These are phyloP conservation scores for Eonycteris spelaea DNA, from an alignment of 2,113 vertebrate genomes.

Conservation along the genomic window DNA sequence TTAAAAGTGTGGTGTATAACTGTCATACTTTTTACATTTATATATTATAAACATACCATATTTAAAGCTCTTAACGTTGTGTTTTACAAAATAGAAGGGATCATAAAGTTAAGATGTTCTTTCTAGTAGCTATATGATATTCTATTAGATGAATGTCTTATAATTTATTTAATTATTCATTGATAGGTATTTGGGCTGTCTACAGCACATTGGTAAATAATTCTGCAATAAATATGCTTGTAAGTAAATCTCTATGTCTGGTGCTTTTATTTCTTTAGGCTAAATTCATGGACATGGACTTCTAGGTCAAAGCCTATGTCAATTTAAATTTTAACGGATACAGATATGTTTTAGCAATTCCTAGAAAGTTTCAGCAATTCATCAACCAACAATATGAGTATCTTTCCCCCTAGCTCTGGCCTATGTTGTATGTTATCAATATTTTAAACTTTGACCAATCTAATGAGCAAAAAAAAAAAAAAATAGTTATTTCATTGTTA, in stretches of 20 bases:
- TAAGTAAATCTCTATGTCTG: background rate
- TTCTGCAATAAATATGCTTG: background rate
- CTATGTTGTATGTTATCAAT: background rate
- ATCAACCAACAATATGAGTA: background rate
- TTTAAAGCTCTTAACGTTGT: background rate
- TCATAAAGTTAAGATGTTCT: background rate
- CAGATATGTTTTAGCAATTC: background rate
- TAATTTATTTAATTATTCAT: background rate
- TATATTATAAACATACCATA: background rate
- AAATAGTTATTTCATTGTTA: background rate
- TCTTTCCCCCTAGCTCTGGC: background rate
- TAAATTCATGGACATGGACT: background rate
- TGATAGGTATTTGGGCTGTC: background rate
- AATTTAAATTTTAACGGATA: background rate
- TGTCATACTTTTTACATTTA: background rate
- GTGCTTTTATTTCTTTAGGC: background rate
- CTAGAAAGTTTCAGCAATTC: background rate
- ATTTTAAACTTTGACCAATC: slow-evolving; percentile 1
- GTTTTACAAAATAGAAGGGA: slow-evolving; percentile 1
- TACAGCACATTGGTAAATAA: background rate
- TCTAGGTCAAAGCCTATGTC: background rate
- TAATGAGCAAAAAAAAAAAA: background rate
- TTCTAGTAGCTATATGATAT: background rate
- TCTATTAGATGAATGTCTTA: background rate
- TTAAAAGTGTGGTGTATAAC: background rate